phyloP scores from a whole-genome alignment of 2,113 vertebrate species.

The Petrocephalus zakoni region DNA sequence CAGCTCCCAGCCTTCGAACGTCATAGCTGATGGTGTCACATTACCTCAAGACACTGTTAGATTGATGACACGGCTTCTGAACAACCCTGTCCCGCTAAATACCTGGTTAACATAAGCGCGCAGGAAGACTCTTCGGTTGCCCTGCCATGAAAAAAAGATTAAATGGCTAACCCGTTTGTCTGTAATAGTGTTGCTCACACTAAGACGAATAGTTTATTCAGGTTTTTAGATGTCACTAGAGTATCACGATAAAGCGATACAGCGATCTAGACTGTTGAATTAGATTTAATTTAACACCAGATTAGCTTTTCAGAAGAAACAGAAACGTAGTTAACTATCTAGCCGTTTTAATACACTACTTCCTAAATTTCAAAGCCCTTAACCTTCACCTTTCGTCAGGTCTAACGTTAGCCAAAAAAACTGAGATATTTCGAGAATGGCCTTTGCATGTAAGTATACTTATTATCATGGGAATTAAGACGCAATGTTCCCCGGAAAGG shows the following conservation, averaged over 20 bases:
- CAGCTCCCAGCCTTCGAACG: not conserved
- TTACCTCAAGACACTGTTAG: not conserved
- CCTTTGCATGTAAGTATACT: too few relatives aligned
- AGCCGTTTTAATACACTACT: too few relatives aligned
- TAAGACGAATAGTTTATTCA: not conserved
- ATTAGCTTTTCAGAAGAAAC: not conserved
- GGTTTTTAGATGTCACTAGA: not conserved
- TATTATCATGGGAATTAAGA: not conserved
- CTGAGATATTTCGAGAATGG: not conserved
- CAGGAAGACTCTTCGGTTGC: not conserved
- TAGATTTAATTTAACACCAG: not conserved
- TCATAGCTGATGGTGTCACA: not conserved
- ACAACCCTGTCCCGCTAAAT: not conserved
- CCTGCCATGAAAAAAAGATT: not conserved
- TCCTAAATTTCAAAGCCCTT: too few relatives aligned
- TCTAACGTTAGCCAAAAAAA: not conserved
- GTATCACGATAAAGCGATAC: not conserved
- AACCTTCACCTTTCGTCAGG: not conserved
- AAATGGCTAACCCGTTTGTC: not conserved
- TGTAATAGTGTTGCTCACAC: not conserved
- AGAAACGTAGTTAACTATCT: not conserved
- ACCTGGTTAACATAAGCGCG: not conserved
- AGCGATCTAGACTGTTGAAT: not conserved
- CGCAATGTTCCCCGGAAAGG: not conserved
- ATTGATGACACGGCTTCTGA: not conserved